Base-by-base conservation (phyloP, 2,113 vertebrate species). In the Sorex fumeus region DNA sequence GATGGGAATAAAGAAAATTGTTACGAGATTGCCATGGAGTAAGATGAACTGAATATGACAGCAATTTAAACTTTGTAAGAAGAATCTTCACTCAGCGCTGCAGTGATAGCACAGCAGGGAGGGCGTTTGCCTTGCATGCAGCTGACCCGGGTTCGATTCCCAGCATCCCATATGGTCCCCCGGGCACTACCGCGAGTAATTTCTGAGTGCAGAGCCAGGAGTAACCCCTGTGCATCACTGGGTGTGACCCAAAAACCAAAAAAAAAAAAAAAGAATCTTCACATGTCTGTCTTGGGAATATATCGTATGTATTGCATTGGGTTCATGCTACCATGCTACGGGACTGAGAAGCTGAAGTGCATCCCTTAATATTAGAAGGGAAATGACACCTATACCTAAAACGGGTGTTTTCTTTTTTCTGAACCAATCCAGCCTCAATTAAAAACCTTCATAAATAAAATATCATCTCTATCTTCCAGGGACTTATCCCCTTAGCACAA, bases 401-500 rank as follows among this genome's bases (percentile, higher is more conserved):
- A 78, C 53, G 30, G 50, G 32, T 60, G 34, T 40, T 40, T 40
- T 3, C 40, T 75, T 87, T 53, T 93, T 69, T 78, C 93, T 72
- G 19, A 87, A 28, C 53, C 53, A 57, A 62, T 67, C 36, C 27
- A 76, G 36, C 67, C 72, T 95, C 95, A 74, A 74, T 77, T 88
- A 87, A 91, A 93, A 84, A 69, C 47, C n/a, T 87, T 72, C 32
- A 28, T 87, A 87, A 93, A 96, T 90, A 95, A 81, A 64, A 67
- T 27, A 81, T 87, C 36, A 23, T 47, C 32, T 93, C 62, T 91
- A 36, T 71, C 57, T 92, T 88, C 57, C 1, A 69, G 19, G 36
- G 25, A n/a, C 12, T 43, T 84, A 27, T 77, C 87, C 64, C 57
- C 40, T 75, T 66, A 47, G 23, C 40, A 67, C 50, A 62, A 34